Percentiles rank a stretch among this genome's conserved stretches.
phyloP scores from a whole-genome alignment of 2,797 vertebrate species.

The Helostoma temminkii region DNA sequence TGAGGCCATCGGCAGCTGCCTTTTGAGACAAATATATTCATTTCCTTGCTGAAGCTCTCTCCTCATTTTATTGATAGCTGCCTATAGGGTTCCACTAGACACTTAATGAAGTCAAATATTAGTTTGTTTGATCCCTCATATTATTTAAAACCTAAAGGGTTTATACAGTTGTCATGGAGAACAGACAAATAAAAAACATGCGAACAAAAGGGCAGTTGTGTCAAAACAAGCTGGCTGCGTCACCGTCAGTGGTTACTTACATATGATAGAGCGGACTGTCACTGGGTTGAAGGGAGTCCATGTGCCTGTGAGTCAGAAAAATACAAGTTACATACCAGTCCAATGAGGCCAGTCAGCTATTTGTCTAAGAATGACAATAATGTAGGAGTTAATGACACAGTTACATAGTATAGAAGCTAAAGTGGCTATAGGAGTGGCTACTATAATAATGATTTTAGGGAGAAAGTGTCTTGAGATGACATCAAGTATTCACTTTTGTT shows the following conservation, averaged over 20 bases:
- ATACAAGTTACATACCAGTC: slow-evolving; percentile 11
- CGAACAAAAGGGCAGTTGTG: slow-evolving; percentile 29
- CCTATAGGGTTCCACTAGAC: slow-evolving; percentile 55
- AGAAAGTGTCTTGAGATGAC: too few relatives aligned
- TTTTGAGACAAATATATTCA: background rate
- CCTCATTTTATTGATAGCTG: slow-evolving; percentile 42
- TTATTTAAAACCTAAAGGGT: slow-evolving; percentile 31
- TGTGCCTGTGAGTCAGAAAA: slow-evolving; percentile 86
- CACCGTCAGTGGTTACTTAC: slow-evolving; percentile 83
- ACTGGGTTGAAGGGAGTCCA: slow-evolving; percentile 99
- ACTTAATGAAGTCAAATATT: slow-evolving; percentile 23
- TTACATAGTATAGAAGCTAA: too few relatives aligned
- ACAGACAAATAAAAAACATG: slow-evolving; percentile 46
- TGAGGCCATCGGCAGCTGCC: slow-evolving; percentile 14
- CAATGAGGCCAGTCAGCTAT: background rate
- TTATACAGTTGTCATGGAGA: slow-evolving; percentile 53
- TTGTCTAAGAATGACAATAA: background rate
- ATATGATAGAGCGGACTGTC: slow-evolving; percentile 95
- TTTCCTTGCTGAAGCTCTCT: slow-evolving; percentile 29
- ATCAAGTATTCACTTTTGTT: background rate
- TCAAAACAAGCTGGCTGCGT: background rate
- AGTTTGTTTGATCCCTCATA: slow-evolving; percentile 26
- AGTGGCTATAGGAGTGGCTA: too few relatives aligned
- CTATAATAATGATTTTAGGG: too few relatives aligned
- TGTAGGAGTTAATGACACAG: background rate